Evolutionary conservation across 2,113 vertebrate genomes (phyloP).

Genomic region (Morone saxatilis): DNA sequence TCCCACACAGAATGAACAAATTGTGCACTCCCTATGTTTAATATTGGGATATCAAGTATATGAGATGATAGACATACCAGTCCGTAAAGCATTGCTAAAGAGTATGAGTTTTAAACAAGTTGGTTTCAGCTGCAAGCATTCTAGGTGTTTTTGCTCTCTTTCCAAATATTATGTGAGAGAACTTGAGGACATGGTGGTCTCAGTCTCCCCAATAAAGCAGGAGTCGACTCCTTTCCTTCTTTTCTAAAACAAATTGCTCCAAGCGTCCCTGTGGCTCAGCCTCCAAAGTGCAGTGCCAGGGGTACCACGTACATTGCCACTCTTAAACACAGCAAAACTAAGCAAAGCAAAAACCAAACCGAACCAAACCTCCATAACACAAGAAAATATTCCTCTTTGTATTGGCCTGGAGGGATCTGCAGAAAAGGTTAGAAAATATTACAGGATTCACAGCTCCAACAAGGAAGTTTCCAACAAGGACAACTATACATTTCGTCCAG

Average conservation of each 20-base stretch:
- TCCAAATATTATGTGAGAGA: slow-evolving; percentile 30
- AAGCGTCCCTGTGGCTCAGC: slow-evolving; percentile 63
- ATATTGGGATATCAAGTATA: slow-evolving; percentile 2
- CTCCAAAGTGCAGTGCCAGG: slow-evolving; percentile 31
- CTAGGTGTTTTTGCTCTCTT: slow-evolving; percentile 3
- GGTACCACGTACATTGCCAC: slow-evolving; percentile 19
- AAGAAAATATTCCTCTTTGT: slow-evolving; percentile 25
- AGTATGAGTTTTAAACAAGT: slow-evolving; percentile 18
- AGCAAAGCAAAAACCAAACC: slow-evolving; percentile 15
- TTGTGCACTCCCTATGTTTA: not conserved
- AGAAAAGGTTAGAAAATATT: slow-evolving; percentile 28
- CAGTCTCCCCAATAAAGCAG: slow-evolving; percentile 32
- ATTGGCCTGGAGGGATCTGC: slow-evolving; percentile 29
- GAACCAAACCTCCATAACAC: not conserved
- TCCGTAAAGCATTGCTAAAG: slow-evolving; percentile 8
- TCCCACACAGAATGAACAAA: not conserved
- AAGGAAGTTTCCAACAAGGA: not conserved
- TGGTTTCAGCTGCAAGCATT: slow-evolving; percentile 22
- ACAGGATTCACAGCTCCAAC: slow-evolving; percentile 7
- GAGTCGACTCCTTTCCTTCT: slow-evolving; percentile 36
- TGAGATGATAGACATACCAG: not conserved
- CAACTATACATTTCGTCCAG: not conserved
- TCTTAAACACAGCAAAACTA: slow-evolving; percentile 34
- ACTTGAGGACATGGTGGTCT: slow-evolving; percentile 50
- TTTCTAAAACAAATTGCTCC: slow-evolving; percentile 69